Evolutionary conservation across 2,888 invertebrate species (phyloP).

Genomic region (Hypomecis atomaria): DNA sequence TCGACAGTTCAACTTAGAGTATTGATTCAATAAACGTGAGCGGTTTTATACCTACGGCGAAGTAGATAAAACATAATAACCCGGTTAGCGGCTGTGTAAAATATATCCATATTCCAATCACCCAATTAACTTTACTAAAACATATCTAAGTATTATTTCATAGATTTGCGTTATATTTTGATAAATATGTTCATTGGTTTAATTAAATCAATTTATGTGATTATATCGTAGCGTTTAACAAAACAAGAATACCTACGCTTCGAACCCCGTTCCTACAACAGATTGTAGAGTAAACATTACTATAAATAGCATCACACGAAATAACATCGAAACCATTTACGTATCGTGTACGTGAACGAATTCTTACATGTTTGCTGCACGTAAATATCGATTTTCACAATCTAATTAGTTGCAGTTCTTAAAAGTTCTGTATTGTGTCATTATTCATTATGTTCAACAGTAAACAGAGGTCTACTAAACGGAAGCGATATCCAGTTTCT

Average conservation of each 20-base stretch:
- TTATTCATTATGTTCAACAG: neutral
- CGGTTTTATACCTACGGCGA: constrained; percentile 5
- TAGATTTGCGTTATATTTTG: neutral
- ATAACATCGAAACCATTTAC: constrained; percentile 54
- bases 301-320: constrained; percentile 63
- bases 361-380: constrained; percentile 3
- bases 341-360: constrained; percentile 30
- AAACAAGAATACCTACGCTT: neutral
- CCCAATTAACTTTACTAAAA: constrained; percentile 1
- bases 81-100: neutral
- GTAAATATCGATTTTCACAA: neutral
- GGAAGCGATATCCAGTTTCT: neutral
- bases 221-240: too few relatives aligned
- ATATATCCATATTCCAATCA: neutral
- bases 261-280: constrained; percentile 49
- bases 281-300: constrained; percentile 59
- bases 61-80: constrained; percentile 9
- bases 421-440: neutral
- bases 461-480: too few relatives aligned
- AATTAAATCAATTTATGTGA: neutral
- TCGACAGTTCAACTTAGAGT: constrained; percentile 31
- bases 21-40: constrained; percentile 24
- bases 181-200: neutral
- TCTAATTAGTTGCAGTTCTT: neutral
- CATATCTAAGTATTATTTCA: constrained; percentile 2